Conservation (phyloP, 2,113 vertebrate species). For the Tor tambroides region DNA sequence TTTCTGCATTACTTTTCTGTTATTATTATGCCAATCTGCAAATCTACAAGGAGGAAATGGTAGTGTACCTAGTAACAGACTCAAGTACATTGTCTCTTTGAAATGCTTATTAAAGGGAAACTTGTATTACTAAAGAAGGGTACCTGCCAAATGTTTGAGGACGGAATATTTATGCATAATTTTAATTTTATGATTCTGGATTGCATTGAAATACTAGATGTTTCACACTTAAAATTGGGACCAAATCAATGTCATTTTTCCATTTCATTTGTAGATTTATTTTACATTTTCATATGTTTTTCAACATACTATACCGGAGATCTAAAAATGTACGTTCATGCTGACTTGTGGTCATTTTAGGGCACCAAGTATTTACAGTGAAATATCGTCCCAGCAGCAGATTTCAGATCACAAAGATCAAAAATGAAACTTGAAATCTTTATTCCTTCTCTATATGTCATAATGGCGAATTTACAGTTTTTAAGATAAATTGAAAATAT, state of each 20-base stretch:
- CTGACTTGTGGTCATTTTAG: conserved; percentile 18
- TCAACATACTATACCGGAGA: neutral
- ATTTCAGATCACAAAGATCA: conserved; percentile 4
- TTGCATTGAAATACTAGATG: conserved; percentile 11
- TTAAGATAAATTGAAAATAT: conserved; percentile 15
- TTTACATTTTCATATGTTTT: neutral
- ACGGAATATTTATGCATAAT: neutral
- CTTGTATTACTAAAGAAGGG: conserved; percentile 49
- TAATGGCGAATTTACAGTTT: neutral
- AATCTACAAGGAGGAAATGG: neutral
- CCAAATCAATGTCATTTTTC: conserved; percentile 45
- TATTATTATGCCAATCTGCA: neutral
- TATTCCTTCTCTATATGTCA: neutral
- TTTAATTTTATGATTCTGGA: neutral
- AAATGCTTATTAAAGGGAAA: conserved; percentile 33
- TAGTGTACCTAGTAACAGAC: neutral
- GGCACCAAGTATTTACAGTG: neutral
- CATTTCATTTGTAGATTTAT: conserved; percentile 6
- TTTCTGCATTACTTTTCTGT: conserved; percentile 7
- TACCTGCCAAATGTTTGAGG: conserved; percentile 36
- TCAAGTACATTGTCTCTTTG: neutral
- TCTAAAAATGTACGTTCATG: conserved; percentile 20
- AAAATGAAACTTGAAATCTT: conserved; percentile 8
- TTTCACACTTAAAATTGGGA: conserved; percentile 43
- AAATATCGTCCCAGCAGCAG: neutral